Evolutionary conservation across 2,888 invertebrate species (phyloP).

Genomic region (Shargacucullia verbasci): DNA sequence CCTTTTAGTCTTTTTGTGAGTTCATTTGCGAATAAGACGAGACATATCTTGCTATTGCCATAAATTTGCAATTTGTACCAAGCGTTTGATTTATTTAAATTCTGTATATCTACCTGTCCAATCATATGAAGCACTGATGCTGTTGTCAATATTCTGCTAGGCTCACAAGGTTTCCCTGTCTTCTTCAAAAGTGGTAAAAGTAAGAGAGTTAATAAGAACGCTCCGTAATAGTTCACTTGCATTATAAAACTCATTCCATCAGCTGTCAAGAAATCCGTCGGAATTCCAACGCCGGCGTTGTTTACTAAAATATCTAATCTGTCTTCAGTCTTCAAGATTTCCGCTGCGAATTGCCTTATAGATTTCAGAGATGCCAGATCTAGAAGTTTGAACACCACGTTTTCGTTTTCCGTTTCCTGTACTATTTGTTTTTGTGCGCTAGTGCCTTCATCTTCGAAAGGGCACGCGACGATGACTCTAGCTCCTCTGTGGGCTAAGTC

Average conservation of each 20-base stretch:
- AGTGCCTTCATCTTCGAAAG: conserved; percentile 69
- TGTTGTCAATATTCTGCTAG: conserved; percentile 77
- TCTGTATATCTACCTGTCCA: conserved; percentile 51
- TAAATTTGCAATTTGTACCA: conserved; percentile 52
- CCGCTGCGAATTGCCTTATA: conserved; percentile 93
- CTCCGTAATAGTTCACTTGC: conserved; percentile 97
- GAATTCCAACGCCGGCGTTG: conserved; percentile 93
- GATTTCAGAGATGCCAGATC: conserved; percentile 92
- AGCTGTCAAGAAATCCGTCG: conserved; percentile 85
- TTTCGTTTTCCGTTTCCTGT: conserved; percentile 89
- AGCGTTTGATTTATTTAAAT: conserved; percentile 51
- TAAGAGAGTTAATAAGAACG: conserved; percentile 90
- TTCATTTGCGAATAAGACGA: conserved; percentile 90
- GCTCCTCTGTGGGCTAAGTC: conserved; percentile 77
- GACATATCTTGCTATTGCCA: conserved; percentile 87
- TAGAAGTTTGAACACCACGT: conserved; percentile 91
- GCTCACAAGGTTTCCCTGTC: conserved; percentile 69
- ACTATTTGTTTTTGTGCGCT: conserved; percentile 88
- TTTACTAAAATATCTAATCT: conserved; percentile 94
- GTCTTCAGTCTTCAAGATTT: conserved; percentile 91
- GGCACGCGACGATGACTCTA: conserved; percentile 74
- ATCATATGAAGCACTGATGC: conserved; percentile 84
- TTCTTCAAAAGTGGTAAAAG: conserved; percentile 64
- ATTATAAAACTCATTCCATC: conserved; percentile 95
- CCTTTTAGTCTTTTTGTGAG: conserved; percentile 90